phyloP scores from a whole-genome alignment of 1,140 invertebrate genomes.

The Paralvinella palmiformis region DNA sequence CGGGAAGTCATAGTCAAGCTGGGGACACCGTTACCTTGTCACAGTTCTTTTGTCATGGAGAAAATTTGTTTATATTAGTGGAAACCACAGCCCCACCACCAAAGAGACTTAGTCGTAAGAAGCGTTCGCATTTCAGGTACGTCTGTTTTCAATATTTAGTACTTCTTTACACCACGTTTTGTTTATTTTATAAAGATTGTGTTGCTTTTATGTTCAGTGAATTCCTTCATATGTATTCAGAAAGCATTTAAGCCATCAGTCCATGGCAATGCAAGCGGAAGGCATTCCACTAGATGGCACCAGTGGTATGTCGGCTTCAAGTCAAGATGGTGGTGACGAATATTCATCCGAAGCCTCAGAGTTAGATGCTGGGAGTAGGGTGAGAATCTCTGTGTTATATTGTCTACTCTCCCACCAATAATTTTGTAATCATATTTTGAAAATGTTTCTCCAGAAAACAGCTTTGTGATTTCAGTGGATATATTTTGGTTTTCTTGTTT shows the following conservation, averaged over 20 bases:
- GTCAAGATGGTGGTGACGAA: slow-evolving; percentile 41
- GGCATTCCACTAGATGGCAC: too few species aligned
- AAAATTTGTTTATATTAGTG: slow-evolving; percentile 59
- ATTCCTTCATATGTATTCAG: neutral
- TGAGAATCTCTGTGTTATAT: slow-evolving; percentile 20
- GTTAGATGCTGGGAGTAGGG: slow-evolving; percentile 36
- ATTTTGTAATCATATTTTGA: neutral
- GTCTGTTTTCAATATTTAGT: too few species aligned
- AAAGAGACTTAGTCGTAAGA: slow-evolving; percentile 29
- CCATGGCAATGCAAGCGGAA: too few species aligned
- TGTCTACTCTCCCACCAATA: neutral
- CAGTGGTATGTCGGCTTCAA: slow-evolving; percentile 36
- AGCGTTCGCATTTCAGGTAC: slow-evolving; percentile 33
- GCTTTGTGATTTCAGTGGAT: neutral
- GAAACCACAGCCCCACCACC: slow-evolving; percentile 59
- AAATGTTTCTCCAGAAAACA: neutral
- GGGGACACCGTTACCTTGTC: slow-evolving; percentile 57
- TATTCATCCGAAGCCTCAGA: slow-evolving; percentile 46
- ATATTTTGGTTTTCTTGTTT: slow-evolving; percentile 28
- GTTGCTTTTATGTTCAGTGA: neutral
- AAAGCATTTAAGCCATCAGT: too few species aligned
- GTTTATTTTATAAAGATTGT: neutral
- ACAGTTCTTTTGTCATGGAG: slow-evolving; percentile 56
- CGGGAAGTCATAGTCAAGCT: slow-evolving; percentile 51
- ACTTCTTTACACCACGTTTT: slow-evolving; percentile 6